These are phyloP conservation scores for Xerus inauris DNA, from an alignment of 2,113 vertebrate genomes.

Conservation along the genomic window DNA sequence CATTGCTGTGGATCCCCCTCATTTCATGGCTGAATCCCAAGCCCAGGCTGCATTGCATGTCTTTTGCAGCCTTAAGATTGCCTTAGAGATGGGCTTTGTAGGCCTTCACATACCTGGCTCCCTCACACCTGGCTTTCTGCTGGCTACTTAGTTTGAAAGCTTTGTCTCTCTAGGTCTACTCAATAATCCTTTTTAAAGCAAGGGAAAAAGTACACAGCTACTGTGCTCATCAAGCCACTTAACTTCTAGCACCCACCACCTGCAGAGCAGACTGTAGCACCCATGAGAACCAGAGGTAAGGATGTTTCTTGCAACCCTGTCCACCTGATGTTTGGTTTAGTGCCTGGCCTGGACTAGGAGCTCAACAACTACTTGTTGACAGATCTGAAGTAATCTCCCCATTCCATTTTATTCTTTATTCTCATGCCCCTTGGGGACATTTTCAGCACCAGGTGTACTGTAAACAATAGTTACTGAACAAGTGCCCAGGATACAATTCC, in stretches of 20 bases:
- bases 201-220: not conserved
- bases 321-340: not conserved
- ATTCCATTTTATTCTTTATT: constrained; percentile 34
- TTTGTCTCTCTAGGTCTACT: not conserved
- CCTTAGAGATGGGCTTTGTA: not conserved
- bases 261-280: not conserved
- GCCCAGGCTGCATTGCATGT: not conserved
- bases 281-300: too few relatives aligned
- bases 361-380: not conserved
- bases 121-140: not conserved
- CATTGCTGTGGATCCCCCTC: not conserved
- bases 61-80: not conserved
- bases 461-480: not conserved
- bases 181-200: not conserved
- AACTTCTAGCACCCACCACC: not conserved
- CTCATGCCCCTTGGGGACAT: too few relatives aligned
- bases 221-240: not conserved
- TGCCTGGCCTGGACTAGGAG: not conserved
- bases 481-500: not conserved
- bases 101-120: not conserved
- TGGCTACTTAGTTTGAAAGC: not conserved
- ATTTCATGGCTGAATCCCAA: not conserved
- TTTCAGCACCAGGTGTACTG: not conserved
- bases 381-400: not conserved
- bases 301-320: not conserved